These are phyloP conservation scores for Cebidichthys violaceus DNA, from an alignment of 2,113 vertebrate genomes.

Conservation along the genomic window DNA sequence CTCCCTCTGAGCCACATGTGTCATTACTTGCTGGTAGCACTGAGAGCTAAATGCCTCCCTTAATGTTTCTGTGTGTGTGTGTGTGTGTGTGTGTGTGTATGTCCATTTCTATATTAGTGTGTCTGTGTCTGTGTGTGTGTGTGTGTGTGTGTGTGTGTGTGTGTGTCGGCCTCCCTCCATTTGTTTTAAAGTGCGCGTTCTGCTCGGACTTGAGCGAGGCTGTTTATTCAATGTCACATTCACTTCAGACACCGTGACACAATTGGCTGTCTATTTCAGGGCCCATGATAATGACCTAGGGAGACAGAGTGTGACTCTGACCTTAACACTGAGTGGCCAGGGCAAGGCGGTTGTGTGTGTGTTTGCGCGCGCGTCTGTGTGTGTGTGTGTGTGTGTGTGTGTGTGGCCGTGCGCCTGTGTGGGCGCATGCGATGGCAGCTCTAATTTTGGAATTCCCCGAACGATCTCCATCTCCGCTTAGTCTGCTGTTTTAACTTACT, in stretches of 20 bases:
- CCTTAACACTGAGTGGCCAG: constrained; percentile 70
- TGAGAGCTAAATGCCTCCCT: constrained; percentile 71
- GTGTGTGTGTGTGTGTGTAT: constrained; percentile 20
- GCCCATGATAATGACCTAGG: constrained; percentile 77
- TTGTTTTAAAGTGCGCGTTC: constrained; percentile 58
- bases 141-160: constrained; percentile 22
- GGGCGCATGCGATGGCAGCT: constrained; percentile 60
- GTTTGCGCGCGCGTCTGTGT: constrained; percentile 1
- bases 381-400: constrained; percentile 28
- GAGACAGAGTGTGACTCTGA: constrained; percentile 79
- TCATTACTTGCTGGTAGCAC: constrained; percentile 71
- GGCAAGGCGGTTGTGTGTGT: constrained; percentile 34
- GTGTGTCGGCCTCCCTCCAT: constrained; percentile 21
- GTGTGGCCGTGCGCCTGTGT: constrained; percentile 42
- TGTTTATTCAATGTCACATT: constrained; percentile 80
- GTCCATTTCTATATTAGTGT: neutral
- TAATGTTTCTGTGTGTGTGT: constrained; percentile 41
- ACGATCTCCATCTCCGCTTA: constrained; percentile 74
- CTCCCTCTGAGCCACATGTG: constrained; percentile 76
- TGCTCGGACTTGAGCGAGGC: constrained; percentile 45
- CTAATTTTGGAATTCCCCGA: constrained; percentile 82
- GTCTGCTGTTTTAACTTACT: constrained; percentile 74
- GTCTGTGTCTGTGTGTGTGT: neutral
- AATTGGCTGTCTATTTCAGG: constrained; percentile 78
- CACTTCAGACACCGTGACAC: constrained; percentile 73